Evolutionary conservation across 2,113 vertebrate genomes (phyloP).

Genomic region (Ciconia boyciana): DNA sequence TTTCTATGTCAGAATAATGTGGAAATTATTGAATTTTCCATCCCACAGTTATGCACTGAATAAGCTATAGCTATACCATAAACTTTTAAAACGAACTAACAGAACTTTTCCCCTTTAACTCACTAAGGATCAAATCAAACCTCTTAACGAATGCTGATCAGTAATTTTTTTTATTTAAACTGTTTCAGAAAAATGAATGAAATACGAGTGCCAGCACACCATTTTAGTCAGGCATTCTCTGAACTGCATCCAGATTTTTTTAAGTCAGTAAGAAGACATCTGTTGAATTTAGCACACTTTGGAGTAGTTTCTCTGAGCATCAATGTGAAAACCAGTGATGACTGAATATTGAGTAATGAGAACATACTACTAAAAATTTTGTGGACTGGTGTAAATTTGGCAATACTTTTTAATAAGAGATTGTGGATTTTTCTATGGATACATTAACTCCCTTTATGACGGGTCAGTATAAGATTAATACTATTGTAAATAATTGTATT

Average conservation of each 20-base stretch:
- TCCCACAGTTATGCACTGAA: neutral
- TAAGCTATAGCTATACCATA: neutral
- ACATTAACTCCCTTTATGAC: neutral
- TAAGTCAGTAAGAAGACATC: neutral
- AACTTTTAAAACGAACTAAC: neutral
- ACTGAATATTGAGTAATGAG: neutral
- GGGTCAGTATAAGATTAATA: neutral
- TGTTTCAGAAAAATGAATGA: neutral
- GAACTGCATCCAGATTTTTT: neutral
- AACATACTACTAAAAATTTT: neutral
- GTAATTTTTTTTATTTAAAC: neutral
- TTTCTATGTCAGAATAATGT: neutral
- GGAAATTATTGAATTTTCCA: neutral
- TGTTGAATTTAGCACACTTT: neutral
- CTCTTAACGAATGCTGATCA: neutral
- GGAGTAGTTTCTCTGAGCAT: neutral
- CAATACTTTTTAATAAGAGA: neutral
- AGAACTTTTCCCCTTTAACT: neutral
- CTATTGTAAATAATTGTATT: neutral
- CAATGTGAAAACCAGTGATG: neutral
- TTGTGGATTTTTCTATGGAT: neutral
- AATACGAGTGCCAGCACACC: neutral
- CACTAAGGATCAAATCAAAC: neutral
- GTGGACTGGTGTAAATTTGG: neutral
- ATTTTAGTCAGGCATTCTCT: neutral